A percentile compares a stretch with the other conserved stretches of the same genome.
These are phyloP conservation scores for Therioaphis trifolii DNA, from an alignment of 2,888 invertebrate species.

Conservation along the genomic window DNA sequence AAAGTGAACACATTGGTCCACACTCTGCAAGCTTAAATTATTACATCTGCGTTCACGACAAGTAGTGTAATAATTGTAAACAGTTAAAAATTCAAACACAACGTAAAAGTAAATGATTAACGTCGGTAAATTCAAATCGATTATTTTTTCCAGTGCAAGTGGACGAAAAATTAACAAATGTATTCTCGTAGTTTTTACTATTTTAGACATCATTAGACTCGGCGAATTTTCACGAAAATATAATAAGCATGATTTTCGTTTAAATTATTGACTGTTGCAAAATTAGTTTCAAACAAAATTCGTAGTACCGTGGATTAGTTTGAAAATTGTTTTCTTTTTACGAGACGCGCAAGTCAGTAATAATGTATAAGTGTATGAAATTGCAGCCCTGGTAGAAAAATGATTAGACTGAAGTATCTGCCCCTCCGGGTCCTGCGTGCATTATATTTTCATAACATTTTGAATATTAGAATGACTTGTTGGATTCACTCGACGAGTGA, in stretches of 20 bases:
- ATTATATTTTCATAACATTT: conserved; percentile 26
- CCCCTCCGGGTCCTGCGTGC: background rate
- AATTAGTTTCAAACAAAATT: background rate
- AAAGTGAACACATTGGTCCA: no score
- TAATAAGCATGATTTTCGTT: background rate
- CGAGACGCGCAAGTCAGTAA: background rate
- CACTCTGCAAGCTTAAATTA: no score
- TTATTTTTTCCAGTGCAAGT: no score
- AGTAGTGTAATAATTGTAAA: no score
- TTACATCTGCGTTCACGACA: no score
- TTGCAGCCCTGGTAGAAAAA: background rate
- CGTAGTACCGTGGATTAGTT: background rate
- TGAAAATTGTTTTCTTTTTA: background rate
- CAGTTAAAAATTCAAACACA: no score
- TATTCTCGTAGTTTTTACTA: no score
- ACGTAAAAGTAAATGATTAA: no score
- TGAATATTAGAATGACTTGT: conserved; percentile 32
- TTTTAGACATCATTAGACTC: no score
- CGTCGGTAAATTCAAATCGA: no score
- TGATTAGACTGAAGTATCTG: conserved; percentile 17
- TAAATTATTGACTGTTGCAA: background rate
- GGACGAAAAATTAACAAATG: no score
- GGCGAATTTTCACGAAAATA: no score
- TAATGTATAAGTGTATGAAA: conserved; percentile 7
- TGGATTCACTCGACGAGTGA: conserved; percentile 32